A percentile compares a stretch with the other conserved stretches of the same genome.
These are phyloP conservation scores for Patella ulyssiponensis DNA, from an alignment of 2,888 invertebrate species.

Conservation along the genomic window DNA sequence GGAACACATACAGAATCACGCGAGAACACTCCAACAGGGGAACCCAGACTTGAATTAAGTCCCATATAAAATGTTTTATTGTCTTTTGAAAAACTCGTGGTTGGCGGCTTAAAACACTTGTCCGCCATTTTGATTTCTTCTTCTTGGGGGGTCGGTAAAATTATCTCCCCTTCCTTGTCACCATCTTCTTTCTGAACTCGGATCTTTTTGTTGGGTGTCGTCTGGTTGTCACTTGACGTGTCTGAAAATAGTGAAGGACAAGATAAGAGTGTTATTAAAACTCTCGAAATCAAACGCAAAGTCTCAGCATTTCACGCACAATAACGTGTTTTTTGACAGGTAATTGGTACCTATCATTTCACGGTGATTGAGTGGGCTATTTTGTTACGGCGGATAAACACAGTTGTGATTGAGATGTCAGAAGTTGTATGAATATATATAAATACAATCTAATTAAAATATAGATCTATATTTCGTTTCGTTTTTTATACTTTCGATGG, in stretches of 20 bases:
- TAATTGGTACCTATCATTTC: conserved; percentile 2
- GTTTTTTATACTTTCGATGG: too few species aligned
- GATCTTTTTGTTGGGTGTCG: not conserved
- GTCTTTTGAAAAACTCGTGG: conserved; percentile 19
- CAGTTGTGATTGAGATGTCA: conserved; percentile 8
- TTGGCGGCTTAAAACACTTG: conserved; percentile 20
- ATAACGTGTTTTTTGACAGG: not conserved
- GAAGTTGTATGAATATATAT: conserved; percentile 11
- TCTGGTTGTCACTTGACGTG: conserved; percentile 7
- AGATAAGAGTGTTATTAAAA: conserved; percentile 1
- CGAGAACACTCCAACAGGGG: conserved; percentile 14
- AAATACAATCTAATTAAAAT: too few species aligned
- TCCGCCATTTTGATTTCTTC: conserved; percentile 15
- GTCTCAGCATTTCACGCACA: conserved; percentile 1
- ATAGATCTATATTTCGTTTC: too few species aligned
- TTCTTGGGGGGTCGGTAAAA: conserved; percentile 9
- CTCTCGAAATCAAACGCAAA: conserved; percentile 8
- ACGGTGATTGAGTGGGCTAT: not conserved
- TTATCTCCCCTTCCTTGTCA: conserved; percentile 16
- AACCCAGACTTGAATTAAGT: not conserved
- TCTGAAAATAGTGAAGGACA: conserved; percentile 11
- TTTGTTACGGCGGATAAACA: conserved; percentile 10
- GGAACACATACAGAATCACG: conserved; percentile 13
- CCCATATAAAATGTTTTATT: conserved; percentile 16
- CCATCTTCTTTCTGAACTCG: conserved; percentile 8